These are phyloP conservation scores for Amphiura filiformis DNA, from an alignment of 35 echinoderm and acorn worm species.

Conservation along the genomic window DNA sequence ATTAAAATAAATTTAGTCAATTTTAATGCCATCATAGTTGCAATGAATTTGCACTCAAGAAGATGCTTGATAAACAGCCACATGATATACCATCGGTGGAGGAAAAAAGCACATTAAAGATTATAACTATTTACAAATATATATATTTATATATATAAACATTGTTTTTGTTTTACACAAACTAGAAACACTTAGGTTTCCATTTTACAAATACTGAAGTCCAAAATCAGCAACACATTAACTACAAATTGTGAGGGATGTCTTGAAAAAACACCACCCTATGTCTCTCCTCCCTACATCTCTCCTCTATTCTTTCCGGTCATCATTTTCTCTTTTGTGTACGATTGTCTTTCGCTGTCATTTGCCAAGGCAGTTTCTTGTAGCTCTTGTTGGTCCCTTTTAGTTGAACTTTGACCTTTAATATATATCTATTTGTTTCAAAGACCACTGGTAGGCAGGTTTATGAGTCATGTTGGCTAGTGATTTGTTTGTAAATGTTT, in stretches of 20 bases:
- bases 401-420: background rate
- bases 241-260: background rate
- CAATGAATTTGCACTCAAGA: background rate
- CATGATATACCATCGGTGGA: background rate
- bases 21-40: no score
- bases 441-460: background rate
- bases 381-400: background rate
- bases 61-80: background rate
- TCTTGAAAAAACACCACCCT: background rate
- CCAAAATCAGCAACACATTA: background rate
- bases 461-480: background rate
- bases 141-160: no score
- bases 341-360: background rate
- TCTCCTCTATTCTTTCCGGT: background rate
- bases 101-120: constrained; percentile 2
- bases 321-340: background rate
- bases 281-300: background rate
- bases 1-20: no score
- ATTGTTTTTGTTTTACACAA: background rate
- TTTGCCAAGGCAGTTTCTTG: background rate
- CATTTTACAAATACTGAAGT: background rate
- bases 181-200: background rate
- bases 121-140: constrained; percentile 5
- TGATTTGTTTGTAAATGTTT: background rate
- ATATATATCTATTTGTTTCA: background rate